Conservation (phyloP, 2,113 vertebrate species). For the Stomatorhinus ivindoensis region DNA sequence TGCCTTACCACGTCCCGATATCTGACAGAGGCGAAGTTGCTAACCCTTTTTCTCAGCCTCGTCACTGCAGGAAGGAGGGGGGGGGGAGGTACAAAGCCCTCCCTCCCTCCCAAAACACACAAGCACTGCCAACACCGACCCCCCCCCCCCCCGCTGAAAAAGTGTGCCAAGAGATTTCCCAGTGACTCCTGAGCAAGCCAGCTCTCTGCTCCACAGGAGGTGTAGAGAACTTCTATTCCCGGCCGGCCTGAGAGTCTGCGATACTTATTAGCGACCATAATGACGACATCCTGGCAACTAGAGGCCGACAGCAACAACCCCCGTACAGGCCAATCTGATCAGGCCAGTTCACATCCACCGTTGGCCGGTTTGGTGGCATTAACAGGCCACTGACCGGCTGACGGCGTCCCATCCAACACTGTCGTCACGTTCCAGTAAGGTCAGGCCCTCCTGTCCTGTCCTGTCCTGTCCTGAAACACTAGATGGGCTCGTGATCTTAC, state of each 20-base stretch:
- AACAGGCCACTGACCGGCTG: background rate
- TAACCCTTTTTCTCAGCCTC: background rate
- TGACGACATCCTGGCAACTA: background rate
- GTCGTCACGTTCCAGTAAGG: constrained; percentile 34
- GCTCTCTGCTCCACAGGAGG: background rate
- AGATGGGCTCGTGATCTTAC: constrained; percentile 19
- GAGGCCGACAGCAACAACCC: background rate
- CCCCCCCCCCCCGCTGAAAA: background rate
- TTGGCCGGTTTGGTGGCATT: constrained; percentile 62
- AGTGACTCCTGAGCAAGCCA: background rate
- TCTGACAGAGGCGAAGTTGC: background rate
- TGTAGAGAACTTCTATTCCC: background rate
- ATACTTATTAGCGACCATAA: background rate
- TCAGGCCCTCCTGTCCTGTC: constrained; percentile 26
- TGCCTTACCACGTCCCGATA: background rate
- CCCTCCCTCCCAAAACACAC: background rate
- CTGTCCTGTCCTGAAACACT: constrained; percentile 17
- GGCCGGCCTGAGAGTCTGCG: background rate
- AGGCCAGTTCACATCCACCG: constrained; percentile 62
- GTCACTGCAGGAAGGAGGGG: background rate
- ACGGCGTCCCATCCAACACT: background rate
- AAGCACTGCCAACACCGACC: too few species aligned
- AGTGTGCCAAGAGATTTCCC: background rate
- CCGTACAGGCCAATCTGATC: constrained; percentile 52
- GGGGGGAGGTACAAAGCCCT: background rate